A percentile compares a stretch with the other conserved stretches of the same genome.
Conservation (phyloP, 2,888 invertebrate genomes). For the Anoplius nigerrimus region DNA sequence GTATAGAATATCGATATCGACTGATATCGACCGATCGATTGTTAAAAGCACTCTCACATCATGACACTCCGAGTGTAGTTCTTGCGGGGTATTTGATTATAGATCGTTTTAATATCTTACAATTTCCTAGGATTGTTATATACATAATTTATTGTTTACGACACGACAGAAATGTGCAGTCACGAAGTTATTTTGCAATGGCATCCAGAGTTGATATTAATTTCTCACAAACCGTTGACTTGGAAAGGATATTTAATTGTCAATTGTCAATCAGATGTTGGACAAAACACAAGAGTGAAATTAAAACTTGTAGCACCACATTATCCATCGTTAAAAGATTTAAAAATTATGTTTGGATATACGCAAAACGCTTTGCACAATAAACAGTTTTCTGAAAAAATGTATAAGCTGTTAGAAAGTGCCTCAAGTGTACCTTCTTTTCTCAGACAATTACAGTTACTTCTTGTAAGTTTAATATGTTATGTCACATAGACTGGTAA, state of each 20-base stretch:
- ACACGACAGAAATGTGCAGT: constrained; percentile 24
- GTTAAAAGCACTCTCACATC: no score
- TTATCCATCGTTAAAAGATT: constrained; percentile 63
- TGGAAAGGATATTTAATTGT: constrained; percentile 66
- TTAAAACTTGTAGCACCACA: constrained; percentile 62
- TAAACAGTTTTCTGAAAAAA: constrained; percentile 47
- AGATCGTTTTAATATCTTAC: no score
- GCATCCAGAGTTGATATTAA: constrained; percentile 65
- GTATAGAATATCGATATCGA: no score
- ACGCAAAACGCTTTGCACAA: constrained; percentile 54
- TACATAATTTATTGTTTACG: no score
- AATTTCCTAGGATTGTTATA: no score
- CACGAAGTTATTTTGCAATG: constrained; percentile 50
- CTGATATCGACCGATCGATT: no score
- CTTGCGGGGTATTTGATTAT: no score
- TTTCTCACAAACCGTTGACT: constrained; percentile 58
- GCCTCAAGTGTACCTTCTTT: constrained; percentile 59
- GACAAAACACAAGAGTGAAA: constrained; percentile 53
- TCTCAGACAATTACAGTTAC: constrained; percentile 60
- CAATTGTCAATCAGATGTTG: constrained; percentile 25
- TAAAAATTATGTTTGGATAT: constrained; percentile 59
- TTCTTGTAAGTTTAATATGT: constrained; percentile 47
- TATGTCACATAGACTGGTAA: background rate
- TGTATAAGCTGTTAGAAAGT: constrained; percentile 48
- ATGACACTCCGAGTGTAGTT: no score